These are phyloP conservation scores for Selene dorsalis DNA, from an alignment of 2,797 vertebrate genomes.

Conservation along the genomic window DNA sequence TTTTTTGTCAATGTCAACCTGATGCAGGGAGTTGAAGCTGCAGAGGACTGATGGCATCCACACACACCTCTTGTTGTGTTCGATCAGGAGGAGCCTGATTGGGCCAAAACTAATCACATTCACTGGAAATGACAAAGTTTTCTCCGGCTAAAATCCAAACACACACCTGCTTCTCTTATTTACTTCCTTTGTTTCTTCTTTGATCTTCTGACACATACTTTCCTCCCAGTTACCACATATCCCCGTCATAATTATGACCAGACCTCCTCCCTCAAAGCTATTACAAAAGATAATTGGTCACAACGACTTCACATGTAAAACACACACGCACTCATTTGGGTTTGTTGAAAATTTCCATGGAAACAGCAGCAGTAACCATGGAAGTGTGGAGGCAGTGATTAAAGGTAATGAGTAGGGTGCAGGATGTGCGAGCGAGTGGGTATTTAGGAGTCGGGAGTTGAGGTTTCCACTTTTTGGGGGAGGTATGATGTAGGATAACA, in stretches of 20 bases:
- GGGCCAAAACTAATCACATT: too few species aligned
- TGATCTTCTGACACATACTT: neutral
- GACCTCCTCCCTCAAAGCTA: slow-evolving; percentile 21
- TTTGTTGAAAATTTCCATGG: slow-evolving; percentile 75
- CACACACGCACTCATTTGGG: slow-evolving; percentile 42
- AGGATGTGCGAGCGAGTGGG: slow-evolving; percentile 35
- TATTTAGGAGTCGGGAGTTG: slow-evolving; percentile 46
- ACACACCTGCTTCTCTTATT: neutral
- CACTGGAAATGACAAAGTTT: neutral
- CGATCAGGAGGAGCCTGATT: too few species aligned
- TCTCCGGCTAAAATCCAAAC: too few species aligned
- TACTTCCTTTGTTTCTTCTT: neutral
- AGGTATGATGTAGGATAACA: slow-evolving; percentile 21
- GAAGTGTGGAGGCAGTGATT: slow-evolving; percentile 68
- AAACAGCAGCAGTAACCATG: slow-evolving; percentile 78
- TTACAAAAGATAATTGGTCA: slow-evolving; percentile 64
- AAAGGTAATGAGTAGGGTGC: slow-evolving; percentile 64
- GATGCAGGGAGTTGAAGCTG: too few species aligned
- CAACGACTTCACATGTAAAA: slow-evolving; percentile 69
- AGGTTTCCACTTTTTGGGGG: slow-evolving; percentile 54
- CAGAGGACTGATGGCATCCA: too few species aligned
- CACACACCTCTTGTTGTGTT: too few species aligned
- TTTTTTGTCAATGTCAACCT: too few species aligned
- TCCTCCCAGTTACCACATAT: slow-evolving; percentile 12
- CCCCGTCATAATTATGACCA: slow-evolving; percentile 28